Percentiles rank a stretch among this genome's conserved stretches.
phyloP scores from a whole-genome alignment of 2,113 vertebrate species.

The Paraplagusia blochii region DNA sequence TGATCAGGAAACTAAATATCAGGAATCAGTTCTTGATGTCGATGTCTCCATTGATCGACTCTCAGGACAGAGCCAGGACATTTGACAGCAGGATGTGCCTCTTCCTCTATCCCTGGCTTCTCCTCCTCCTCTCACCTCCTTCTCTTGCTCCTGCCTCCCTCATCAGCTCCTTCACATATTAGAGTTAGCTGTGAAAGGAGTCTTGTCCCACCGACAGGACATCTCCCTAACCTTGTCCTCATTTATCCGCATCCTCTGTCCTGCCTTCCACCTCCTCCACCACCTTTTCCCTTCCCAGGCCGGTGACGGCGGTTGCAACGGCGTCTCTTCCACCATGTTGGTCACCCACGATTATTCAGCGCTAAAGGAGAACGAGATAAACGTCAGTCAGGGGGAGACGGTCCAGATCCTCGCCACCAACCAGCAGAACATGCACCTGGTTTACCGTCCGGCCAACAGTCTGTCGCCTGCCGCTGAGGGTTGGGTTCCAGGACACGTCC shows the following conservation, averaged over 20 bases:
- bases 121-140: constrained; percentile 2
- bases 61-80: no score
- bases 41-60: no score
- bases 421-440: constrained; percentile 98
- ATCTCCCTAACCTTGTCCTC: constrained; percentile 40
- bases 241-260: constrained; percentile 15
- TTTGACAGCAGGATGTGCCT: neutral
- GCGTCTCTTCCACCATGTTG: constrained; percentile 86
- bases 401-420: constrained; percentile 95
- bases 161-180: constrained; percentile 22
- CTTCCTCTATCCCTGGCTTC: constrained; percentile 1
- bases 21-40: no score
- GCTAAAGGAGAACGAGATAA: constrained; percentile 97
- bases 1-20: no score
- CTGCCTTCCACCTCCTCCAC: neutral
- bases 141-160: constrained; percentile 20
- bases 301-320: constrained; percentile 81
- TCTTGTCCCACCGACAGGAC: constrained; percentile 23
- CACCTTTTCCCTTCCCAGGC: constrained; percentile 62
- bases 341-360: constrained; percentile 95
- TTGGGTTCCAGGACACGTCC: constrained; percentile 92
- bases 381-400: constrained; percentile 90
- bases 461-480: constrained; percentile 93
- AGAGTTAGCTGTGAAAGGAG: constrained; percentile 8
- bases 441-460: constrained; percentile 89